Evolutionary conservation across 2,113 vertebrate genomes (phyloP).

Genomic region (Macrotus californicus): DNA sequence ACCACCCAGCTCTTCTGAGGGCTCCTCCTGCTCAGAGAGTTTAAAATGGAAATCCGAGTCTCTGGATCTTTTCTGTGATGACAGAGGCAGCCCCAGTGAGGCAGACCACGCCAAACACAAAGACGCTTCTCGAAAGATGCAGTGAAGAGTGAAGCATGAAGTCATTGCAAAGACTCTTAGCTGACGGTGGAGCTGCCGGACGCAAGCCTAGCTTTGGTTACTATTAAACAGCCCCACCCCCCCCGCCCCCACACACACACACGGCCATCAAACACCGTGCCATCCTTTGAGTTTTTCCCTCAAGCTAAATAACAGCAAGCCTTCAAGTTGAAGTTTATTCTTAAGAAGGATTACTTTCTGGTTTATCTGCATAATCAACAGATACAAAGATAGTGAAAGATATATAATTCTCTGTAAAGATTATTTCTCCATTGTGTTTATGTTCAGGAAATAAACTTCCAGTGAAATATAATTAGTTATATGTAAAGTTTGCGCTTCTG

Average conservation of each 20-base stretch:
- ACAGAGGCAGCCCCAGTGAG: not conserved
- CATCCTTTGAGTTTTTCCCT: not conserved
- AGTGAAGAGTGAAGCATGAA: not conserved
- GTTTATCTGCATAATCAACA: not conserved
- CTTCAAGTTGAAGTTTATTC: not conserved
- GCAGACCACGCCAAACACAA: not conserved
- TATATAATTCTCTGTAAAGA: not conserved
- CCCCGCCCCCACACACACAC: not conserved
- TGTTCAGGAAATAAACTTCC: not conserved
- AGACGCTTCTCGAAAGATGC: not conserved
- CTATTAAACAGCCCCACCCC: not conserved
- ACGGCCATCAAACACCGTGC: not conserved
- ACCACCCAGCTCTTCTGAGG: not conserved
- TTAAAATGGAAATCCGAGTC: not conserved
- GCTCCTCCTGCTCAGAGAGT: not conserved
- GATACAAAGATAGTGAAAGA: not conserved
- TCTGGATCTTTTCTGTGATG: not conserved
- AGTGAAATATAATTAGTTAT: not conserved
- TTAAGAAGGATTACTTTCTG: not conserved
- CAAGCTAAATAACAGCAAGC: not conserved
- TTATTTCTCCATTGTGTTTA: not conserved
- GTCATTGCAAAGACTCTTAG: not conserved
- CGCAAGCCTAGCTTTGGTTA: too few species aligned
- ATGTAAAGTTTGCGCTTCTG: not conserved
- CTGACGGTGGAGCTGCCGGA: not conserved